phyloP scores from a whole-genome alignment of 2,888 invertebrate genomes.

The Ormyrus thymus region DNA sequence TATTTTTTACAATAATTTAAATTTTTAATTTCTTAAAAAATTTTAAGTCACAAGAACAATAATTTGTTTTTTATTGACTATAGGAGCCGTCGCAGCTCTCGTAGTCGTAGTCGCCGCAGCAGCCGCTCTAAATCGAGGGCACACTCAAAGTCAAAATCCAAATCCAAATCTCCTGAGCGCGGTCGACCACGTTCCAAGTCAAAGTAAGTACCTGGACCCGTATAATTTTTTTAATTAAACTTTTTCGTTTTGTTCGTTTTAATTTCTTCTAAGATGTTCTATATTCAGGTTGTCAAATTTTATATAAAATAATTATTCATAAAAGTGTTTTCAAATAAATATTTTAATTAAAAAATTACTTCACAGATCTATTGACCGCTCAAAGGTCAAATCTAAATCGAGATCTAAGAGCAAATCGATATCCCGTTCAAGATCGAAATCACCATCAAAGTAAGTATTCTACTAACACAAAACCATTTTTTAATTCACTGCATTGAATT shows the following conservation, averaged over 20 bases:
- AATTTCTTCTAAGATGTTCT: neutral
- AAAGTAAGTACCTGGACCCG: constrained; percentile 79
- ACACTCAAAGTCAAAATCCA: constrained; percentile 83
- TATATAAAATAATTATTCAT: no score
- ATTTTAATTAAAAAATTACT: constrained; percentile 39
- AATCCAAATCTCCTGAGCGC: constrained; percentile 80
- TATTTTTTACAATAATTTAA: constrained; percentile 11
- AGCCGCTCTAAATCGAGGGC: constrained; percentile 80
- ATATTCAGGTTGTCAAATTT: no score
- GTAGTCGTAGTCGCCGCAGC: constrained; percentile 77
- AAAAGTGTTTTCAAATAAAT: no score
- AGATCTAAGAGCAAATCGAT: constrained; percentile 81
- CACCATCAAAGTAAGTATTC: constrained; percentile 75
- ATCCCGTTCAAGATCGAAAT: constrained; percentile 79
- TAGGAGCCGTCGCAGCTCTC: constrained; percentile 76
- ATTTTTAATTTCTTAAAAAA: constrained; percentile 3
- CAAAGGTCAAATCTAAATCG: constrained; percentile 78
- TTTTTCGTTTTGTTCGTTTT: constrained; percentile 39
- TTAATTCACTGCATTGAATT: no score
- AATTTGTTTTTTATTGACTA: constrained; percentile 59
- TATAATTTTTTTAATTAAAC: neutral
- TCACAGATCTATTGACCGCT: constrained; percentile 80
- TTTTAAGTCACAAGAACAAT: constrained; percentile 7
- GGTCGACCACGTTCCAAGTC: constrained; percentile 84
- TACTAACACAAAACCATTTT: constrained; percentile 2